These are phyloP conservation scores for Allygus modestus DNA, from an alignment of 2,888 invertebrate genomes.

Conservation along the genomic window DNA sequence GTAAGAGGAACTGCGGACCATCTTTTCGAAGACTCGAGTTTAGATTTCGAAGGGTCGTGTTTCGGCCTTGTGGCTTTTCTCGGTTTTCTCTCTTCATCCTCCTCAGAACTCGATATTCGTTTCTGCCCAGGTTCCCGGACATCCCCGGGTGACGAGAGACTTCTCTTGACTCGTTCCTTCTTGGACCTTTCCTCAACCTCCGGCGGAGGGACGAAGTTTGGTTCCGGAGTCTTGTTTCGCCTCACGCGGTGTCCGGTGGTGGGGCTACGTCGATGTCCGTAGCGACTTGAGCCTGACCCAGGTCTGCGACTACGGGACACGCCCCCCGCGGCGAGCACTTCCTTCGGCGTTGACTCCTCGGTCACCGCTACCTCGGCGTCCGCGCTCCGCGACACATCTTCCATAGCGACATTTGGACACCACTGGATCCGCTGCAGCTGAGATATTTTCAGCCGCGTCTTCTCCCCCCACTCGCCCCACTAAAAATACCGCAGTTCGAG, in stretches of 20 bases:
- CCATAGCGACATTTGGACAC: conserved; percentile 61
- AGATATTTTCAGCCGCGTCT: conserved; percentile 57
- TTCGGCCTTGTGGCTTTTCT: conserved; percentile 39
- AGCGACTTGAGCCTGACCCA: conserved; percentile 69
- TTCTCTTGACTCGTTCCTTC: conserved; percentile 72
- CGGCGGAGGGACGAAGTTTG: conserved; percentile 73
- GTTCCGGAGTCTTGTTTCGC: conserved; percentile 67
- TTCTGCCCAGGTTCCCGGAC: conserved; percentile 27
- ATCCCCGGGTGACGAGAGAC: conserved; percentile 65
- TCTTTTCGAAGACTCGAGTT: conserved; percentile 65
- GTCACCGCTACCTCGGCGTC: conserved; percentile 16
- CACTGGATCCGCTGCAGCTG: conserved; percentile 56
- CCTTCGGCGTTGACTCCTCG: conserved; percentile 51
- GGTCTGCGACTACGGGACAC: conserved; percentile 80
- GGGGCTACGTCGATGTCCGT: conserved; percentile 71
- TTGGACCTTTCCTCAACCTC: conserved; percentile 72
- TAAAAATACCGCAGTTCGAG: conserved; percentile 61
- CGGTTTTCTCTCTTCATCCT: conserved; percentile 57
- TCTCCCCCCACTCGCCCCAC: conserved; percentile 57
- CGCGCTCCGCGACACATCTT: conserved; percentile 21
- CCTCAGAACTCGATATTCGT: conserved; percentile 64
- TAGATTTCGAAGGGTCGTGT: conserved; percentile 29
- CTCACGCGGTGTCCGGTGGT: conserved; percentile 70
- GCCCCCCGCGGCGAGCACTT: conserved; percentile 67
- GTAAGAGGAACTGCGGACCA: conserved; percentile 50